Base-by-base conservation (phyloP, 2,797 vertebrate genomes). In the Chromis chromis region DNA sequence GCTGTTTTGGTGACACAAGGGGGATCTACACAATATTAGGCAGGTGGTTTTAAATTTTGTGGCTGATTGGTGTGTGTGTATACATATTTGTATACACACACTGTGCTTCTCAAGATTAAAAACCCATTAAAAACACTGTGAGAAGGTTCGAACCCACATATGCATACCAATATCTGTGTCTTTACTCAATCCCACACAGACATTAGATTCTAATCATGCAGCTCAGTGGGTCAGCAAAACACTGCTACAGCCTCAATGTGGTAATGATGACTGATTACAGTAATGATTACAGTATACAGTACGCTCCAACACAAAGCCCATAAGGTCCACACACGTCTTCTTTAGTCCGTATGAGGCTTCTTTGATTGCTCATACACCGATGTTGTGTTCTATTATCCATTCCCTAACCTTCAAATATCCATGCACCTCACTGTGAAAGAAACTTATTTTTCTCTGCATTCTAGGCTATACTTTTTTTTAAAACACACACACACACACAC, bases 241-340 rank as follows among this genome's bases (percentile, higher is more conserved):
- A 39, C 25, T 71, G 62, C 58, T 19, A 21, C 42, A 61, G 70
- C 59, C 60, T 40, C 55, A 49, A 46, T 53, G 72, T 87, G 76
- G 57, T 84, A 87, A 78, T 78, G 65, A 86, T 83, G 77, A 82
- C 71, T 83, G 82, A 87, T 91, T 81, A 57, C 79, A 80, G 49
- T 79, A 73, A 75, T 60, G 27, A 84, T 89, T 67, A 85, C 56
- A 65, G 25, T 58, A 81, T 64, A 78, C 62, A 75, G 10, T 36
- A 31, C 33, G 3, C 75, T 67, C 28, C 60, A 81, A 60, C 55
- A 64, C 58, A 42, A 27, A 59, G 50, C 56, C 60, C 39, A 69
- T 60, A 67, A 81, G 50, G 31, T 33, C 14, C 48, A 64, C 56
- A 33, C 69, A 50, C 56, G 48, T 46, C 44, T 27, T 28, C 36